Percentiles rank a stretch among this genome's conserved stretches.
These are phyloP conservation scores for Andrena haemorrhoa DNA, from an alignment of 2,888 invertebrate species.

Conservation along the genomic window DNA sequence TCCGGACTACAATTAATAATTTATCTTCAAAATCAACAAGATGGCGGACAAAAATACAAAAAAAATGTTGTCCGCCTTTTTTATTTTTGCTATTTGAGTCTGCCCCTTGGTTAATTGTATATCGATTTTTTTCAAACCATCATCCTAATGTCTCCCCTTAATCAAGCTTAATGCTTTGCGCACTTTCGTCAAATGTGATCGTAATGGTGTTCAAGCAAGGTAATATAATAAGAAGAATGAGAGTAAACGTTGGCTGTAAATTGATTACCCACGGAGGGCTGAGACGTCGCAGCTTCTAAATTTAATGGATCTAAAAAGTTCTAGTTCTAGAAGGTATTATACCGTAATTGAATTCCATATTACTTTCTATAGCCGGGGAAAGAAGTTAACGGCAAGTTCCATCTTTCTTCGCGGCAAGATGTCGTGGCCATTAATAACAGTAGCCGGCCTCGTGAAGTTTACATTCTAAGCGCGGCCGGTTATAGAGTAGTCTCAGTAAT, in stretches of 20 bases:
- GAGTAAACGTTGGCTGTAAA: neutral
- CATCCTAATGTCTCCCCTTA: too few species aligned
- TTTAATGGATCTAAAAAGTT: slow-evolving; percentile 6
- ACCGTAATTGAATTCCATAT: slow-evolving; percentile 31
- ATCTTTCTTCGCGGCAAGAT: slow-evolving; percentile 13
- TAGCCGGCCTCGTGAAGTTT: slow-evolving; percentile 59
- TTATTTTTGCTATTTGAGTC: too few species aligned
- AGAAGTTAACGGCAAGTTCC: slow-evolving; percentile 44
- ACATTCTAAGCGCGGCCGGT: slow-evolving; percentile 51
- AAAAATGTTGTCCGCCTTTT: too few species aligned
- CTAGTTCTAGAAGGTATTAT: neutral
- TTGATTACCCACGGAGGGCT: neutral
- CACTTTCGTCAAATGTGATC: too few species aligned
- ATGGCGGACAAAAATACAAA: too few species aligned
- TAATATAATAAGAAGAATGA: too few species aligned
- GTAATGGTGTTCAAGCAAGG: too few species aligned
- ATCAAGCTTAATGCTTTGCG: too few species aligned
- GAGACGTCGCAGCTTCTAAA: neutral
- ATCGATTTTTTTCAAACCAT: too few species aligned
- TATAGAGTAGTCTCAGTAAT: slow-evolving; percentile 58
- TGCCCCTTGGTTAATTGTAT: too few species aligned
- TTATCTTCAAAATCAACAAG: too few species aligned
- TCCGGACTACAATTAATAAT: too few species aligned
- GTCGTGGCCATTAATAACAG: slow-evolving; percentile 56
- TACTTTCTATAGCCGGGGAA: slow-evolving; percentile 3